Evolutionary conservation across 2,888 invertebrate species (phyloP), one percentile per base, ranked within the genome.

Genomic region (Pollenia labialis): DNA sequence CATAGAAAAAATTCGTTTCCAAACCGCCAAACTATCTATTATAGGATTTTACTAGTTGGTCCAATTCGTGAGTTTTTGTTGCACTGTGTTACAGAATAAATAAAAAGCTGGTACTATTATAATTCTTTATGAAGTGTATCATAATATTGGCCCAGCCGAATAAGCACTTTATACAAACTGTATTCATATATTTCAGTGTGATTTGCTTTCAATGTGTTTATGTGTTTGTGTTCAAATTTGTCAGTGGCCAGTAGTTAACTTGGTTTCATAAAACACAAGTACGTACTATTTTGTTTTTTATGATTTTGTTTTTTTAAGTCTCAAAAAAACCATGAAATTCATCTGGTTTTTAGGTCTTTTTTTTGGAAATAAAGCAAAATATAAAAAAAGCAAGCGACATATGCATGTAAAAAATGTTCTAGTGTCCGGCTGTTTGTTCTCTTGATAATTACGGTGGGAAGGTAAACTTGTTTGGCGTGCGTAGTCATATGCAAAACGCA

Each of bases 391-490:
- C 11, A 72, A 72, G 62, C 23, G 23, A 6, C 40, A 54, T 58
- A 72, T 52, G n/a, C 9, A 7, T 4, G 0, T 32, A 32, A 32
- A n/a, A 50, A 74, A 64, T 58, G n/a, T 69, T 42, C 16, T 16
- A 44, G 58, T 75, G 75, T 68, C 52, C 68, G 75, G 69, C 68
- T 60, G 60, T 75, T 68, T 69, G 44, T 75, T 60, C 60, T 60
- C 48, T 66, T 75, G 58, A 75, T 81, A 66, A 74, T 81, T 50
- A 54, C 64, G 50, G 11, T 74, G 75, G 66, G 75, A 66, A 75
- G 48, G 58, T 58, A 81, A 81, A 75, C 68, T 16, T 50, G 74
- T 81, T 81, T 81, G 44, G 16, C 50, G 60, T 81, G 68, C 60
- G 68, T 75, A 52, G 44, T 75, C 60, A 82, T 68, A 68, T 60